phyloP scores from a whole-genome alignment of 2,113 vertebrate species.

The Coptodon bakossiorum region DNA sequence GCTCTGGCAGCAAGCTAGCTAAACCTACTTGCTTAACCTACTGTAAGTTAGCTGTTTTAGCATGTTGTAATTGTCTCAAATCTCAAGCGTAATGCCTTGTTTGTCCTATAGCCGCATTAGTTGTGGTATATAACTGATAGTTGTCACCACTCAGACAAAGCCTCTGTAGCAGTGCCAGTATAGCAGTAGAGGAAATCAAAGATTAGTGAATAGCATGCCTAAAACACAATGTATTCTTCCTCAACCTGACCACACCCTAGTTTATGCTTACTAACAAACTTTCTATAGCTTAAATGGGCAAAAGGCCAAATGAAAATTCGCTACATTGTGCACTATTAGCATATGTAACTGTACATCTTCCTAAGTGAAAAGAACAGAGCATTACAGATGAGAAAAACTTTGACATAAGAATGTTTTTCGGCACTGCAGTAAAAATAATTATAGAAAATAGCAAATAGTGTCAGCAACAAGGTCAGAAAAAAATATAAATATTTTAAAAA shows the following conservation, averaged over 20 bases:
- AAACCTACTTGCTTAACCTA: not conserved
- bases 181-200: not conserved
- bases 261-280: not conserved
- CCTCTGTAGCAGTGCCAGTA: not conserved
- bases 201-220: not conserved
- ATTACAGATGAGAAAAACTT: not conserved
- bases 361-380: not conserved
- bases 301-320: not conserved
- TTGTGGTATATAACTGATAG: not conserved
- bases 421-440: not conserved
- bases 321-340: not conserved
- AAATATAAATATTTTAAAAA: rapidly evolving
- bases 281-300: not conserved
- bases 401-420: not conserved
- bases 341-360: rapidly evolving
- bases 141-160: not conserved
- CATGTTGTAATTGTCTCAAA: not conserved
- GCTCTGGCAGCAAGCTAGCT: not conserved
- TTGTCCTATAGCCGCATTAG: not conserved
- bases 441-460: not conserved
- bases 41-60: no score
- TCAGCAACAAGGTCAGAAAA: not conserved
- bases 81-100: not conserved
- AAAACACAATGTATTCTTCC: not conserved
- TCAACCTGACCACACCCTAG: not conserved